Base-by-base conservation (phyloP, 2,888 invertebrate species). In the Microplitis deprimator region DNA sequence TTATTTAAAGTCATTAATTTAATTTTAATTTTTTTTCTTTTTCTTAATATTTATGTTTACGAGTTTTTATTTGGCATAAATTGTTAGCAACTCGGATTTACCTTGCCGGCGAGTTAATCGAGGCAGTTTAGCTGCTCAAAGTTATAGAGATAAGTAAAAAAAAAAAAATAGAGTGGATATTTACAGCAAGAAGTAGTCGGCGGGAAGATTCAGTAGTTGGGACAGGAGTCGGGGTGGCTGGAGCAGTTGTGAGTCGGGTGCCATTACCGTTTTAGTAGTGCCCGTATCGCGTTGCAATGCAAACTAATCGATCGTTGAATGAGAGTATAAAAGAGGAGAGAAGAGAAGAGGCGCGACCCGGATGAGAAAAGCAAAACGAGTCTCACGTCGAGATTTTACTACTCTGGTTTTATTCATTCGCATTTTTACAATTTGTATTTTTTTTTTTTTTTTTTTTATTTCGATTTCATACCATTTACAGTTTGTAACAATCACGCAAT, bases 211-310 rank as follows among this genome's bases (percentile, higher is more conserved):
- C 65, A 71, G 65, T 71, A 29, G 71, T 59, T 50, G n/a, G n/a
- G n/a, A 60, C 60, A 77, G 60, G 62, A 68, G 76, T 72, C 69
- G 73, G 81, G 80, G 81, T 73, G 76, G 76, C 68, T 64, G 77
- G 80, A 73, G 80, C 77, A 76, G 80, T 81, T 83, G 82, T 64
- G 82, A 80, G 82, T 83, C 82, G 72, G 77, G 78, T 79, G 80
- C 72, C 76, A 76, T 73, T 75, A 65, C 60, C 41, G 39, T 68
- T 71, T n/a, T 20, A 16, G 8, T 17, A 40, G 61, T 70, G 65
- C 77, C 79, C 79, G 82, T 83, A 84, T 83, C 82, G 80, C 77
- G 76, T 76, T 79, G 79, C 79, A 82, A 83, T 79, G 79, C 79
- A 81, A 81, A 81, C 78, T 75, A 81, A 81, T 81, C 82, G 81